Conservation (phyloP, 2,888 invertebrate species). For the Sinodicranocentrus sp. region DNA sequence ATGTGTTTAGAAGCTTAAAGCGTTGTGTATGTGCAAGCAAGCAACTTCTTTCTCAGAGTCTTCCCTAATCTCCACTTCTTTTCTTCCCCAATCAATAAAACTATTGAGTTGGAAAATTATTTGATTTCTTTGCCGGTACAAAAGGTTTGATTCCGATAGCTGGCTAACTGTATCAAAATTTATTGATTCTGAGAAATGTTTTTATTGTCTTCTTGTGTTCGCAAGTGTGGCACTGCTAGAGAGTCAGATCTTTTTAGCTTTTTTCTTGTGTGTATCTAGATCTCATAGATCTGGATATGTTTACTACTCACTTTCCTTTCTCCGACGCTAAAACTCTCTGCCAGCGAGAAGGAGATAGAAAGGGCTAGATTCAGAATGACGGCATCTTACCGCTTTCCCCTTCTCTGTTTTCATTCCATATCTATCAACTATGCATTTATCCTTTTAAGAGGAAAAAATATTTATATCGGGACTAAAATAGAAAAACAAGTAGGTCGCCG, state of each 20-base stretch:
- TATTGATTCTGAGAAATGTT: conserved; percentile 24
- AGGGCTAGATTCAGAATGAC: not conserved
- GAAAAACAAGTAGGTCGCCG: conserved; percentile 16
- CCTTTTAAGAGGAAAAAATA: conserved; percentile 31
- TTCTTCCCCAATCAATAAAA: conserved; percentile 58
- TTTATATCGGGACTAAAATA: conserved; percentile 35
- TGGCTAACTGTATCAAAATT: conserved; percentile 23
- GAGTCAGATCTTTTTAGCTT: too few relatives aligned
- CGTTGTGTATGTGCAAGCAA: not conserved
- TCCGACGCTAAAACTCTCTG: not conserved
- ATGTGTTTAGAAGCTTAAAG: conserved; percentile 27
- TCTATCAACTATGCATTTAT: too few relatives aligned
- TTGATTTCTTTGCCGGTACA: conserved; percentile 47
- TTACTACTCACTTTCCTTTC: too few relatives aligned
- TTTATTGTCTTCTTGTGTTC: conserved; percentile 18
- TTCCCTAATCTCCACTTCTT: conserved; percentile 28
- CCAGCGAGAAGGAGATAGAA: not conserved
- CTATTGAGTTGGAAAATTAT: conserved; percentile 68
- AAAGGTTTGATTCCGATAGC: conserved; percentile 24
- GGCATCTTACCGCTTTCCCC: too few relatives aligned
- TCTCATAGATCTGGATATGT: too few relatives aligned
- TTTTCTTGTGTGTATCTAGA: too few relatives aligned
- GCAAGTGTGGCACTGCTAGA: conserved; percentile 6
- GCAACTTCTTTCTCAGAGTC: conserved; percentile 24
- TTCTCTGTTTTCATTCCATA: too few relatives aligned